Conservation (phyloP, 2,113 vertebrate species). For the Oreocharis arfaki region DNA sequence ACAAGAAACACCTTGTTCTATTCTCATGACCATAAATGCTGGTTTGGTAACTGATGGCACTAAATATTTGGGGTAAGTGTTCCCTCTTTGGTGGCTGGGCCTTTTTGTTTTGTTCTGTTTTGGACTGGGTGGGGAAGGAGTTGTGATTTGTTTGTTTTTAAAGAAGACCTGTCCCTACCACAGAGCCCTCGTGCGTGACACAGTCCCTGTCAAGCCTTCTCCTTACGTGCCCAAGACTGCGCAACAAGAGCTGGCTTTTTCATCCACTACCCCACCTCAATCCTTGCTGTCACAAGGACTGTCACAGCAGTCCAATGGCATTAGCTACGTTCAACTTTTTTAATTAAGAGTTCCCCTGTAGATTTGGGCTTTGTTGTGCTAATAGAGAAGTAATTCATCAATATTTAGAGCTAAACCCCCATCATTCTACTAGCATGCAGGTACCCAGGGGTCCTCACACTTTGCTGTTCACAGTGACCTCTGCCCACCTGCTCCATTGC, state of each 20-base stretch:
- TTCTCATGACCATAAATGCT: background rate
- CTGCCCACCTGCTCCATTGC: background rate
- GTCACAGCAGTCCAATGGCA: background rate
- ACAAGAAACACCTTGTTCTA: background rate
- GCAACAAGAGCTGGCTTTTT: background rate
- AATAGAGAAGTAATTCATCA: background rate
- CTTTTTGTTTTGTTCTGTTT: background rate
- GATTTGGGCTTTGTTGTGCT: background rate
- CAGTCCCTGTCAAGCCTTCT: background rate
- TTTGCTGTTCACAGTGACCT: background rate
- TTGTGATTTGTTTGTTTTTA: background rate
- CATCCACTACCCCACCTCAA: background rate
- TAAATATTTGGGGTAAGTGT: background rate
- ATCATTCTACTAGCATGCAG: background rate
- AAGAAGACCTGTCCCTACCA: background rate
- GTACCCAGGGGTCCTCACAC: background rate
- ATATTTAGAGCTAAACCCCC: background rate
- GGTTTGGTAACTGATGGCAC: background rate
- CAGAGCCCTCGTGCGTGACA: fast-evolving
- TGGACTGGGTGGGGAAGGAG: background rate
- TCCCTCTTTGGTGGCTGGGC: fast-evolving
- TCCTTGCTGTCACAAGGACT: background rate
- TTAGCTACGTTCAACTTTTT: background rate
- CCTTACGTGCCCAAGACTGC: background rate
- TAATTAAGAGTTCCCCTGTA: background rate